A percentile compares a stretch with the other conserved stretches of the same genome.
Conservation (phyloP, 1,140 invertebrate genomes). For the Oryzaephilus surinamensis region DNA sequence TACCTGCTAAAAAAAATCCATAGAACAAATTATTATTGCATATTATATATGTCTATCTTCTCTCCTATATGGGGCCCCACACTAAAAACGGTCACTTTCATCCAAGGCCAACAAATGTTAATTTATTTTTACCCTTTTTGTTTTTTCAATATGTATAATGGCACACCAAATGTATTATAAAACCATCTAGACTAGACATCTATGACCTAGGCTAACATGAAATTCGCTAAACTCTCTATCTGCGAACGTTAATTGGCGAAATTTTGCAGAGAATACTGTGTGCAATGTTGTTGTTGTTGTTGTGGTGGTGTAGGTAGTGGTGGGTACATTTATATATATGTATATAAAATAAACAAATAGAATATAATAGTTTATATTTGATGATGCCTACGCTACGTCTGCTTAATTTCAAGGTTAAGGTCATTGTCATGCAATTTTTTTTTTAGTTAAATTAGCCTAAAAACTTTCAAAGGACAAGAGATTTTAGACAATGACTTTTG, state of each 20-base stretch:
- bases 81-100: constrained; percentile 25
- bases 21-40: no score
- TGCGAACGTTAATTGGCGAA: constrained; percentile 15
- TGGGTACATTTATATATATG: no score
- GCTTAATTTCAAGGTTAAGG: constrained; percentile 11
- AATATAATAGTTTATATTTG: no score
- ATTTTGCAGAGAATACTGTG: constrained; percentile 4
- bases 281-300: constrained; percentile 7
- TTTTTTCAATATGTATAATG: background rate
- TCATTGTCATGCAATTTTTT: constrained; percentile 9
- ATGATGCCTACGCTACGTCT: constrained; percentile 10
- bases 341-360: no score
- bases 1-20: no score
- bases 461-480: no score
- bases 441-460: no score
- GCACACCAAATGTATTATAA: constrained; percentile 14
- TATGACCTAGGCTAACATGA: constrained; percentile 23
- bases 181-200: constrained; percentile 20
- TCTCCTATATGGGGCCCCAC: constrained; percentile 21
- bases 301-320: constrained; percentile 1
- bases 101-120: constrained; percentile 25
- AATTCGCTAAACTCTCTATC: constrained; percentile 10
- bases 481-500: no score
- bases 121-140: constrained; percentile 26
- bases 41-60: no score